phyloP scores from a whole-genome alignment of 2,113 vertebrate species.

The Electrona antarctica region DNA sequence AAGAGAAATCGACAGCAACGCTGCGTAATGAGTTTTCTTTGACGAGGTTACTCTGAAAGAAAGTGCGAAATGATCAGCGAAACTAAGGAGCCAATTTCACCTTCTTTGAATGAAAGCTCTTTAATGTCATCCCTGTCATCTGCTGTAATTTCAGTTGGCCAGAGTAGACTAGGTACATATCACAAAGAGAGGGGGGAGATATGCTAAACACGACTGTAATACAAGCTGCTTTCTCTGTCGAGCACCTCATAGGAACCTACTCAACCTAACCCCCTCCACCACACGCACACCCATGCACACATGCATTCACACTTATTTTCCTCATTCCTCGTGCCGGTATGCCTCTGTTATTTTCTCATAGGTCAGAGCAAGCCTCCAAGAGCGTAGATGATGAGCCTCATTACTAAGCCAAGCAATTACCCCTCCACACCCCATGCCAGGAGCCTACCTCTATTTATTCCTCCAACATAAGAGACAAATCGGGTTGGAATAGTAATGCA shows the following conservation, averaged over 20 bases:
- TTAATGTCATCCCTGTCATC: slow-evolving; percentile 68
- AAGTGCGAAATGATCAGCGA: slow-evolving; percentile 66
- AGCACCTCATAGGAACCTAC: background rate
- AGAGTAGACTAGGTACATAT: background rate
- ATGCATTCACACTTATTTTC: background rate
- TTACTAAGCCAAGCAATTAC: slow-evolving; percentile 71
- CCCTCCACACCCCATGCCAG: slow-evolving; percentile 25
- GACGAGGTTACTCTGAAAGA: slow-evolving; percentile 52
- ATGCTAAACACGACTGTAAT: slow-evolving; percentile 50
- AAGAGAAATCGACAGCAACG: slow-evolving; percentile 45
- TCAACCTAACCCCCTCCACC: too few species aligned
- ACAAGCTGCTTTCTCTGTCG: slow-evolving; percentile 40
- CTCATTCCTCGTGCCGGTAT: background rate
- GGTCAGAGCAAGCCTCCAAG: slow-evolving; percentile 54
- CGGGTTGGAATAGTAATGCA: slow-evolving; percentile 60
- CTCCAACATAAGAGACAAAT: slow-evolving; percentile 64
- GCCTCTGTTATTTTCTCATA: slow-evolving; percentile 40
- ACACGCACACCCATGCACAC: too few species aligned
- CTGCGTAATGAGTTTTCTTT: slow-evolving; percentile 62
- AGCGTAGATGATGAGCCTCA: slow-evolving; percentile 68
- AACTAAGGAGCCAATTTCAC: slow-evolving; percentile 56
- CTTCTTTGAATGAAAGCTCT: slow-evolving; percentile 58
- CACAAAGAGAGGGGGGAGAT: slow-evolving; percentile 48
- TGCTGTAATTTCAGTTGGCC: slow-evolving; percentile 53
- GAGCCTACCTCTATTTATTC: slow-evolving; percentile 63